Evolutionary conservation across 2,888 invertebrate genomes (phyloP), one percentile per base, ranked within the genome.

Genomic region (Xylocampa areola): DNA sequence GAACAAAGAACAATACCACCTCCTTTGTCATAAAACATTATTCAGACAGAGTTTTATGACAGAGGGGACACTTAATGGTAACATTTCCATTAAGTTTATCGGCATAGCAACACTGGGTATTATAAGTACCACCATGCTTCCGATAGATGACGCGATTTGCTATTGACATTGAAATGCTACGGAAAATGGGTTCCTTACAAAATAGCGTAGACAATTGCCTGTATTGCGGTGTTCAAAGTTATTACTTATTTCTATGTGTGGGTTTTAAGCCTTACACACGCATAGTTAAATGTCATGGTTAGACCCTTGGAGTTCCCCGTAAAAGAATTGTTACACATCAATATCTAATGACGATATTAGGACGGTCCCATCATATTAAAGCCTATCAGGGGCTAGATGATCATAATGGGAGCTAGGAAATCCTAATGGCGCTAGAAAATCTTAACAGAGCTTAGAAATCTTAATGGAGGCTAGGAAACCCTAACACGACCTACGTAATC

Each of bases 1-100:
- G 73, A 70, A 76, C 76, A 74, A 70, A 73, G 73, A 65, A 73
- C 74, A 74, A 74, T 73, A 71, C 63, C 66, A 48, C 39, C 52
- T 62, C 50, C 60, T 76, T 68, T 70, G 61, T 69, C 67, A 61
- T 73, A 65, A 73, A 68, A 64, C 64, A 64, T 72, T 57, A 59
- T 16, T 48, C 55, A 43, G 61, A 49, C 49, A 59, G 37, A 57
- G 48, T 53, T 63, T 68, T 60, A 59, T 70, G 69, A 43, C 54
- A 69, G 63, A 36, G 50, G 43, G 49, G 57, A 52, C 41, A 55
- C 32, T 59, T 59, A 72, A 69, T 72, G 64, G 50, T 57, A 50
- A 44, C 68, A 54, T 49, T 61, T 39, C 50, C 43, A 72, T 68
- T 68, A 66, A 45, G 40, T 68, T 68, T 55, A 50, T 37, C 45